phyloP scores from a whole-genome alignment of 2,113 vertebrate species.

The Nestor notabilis region DNA sequence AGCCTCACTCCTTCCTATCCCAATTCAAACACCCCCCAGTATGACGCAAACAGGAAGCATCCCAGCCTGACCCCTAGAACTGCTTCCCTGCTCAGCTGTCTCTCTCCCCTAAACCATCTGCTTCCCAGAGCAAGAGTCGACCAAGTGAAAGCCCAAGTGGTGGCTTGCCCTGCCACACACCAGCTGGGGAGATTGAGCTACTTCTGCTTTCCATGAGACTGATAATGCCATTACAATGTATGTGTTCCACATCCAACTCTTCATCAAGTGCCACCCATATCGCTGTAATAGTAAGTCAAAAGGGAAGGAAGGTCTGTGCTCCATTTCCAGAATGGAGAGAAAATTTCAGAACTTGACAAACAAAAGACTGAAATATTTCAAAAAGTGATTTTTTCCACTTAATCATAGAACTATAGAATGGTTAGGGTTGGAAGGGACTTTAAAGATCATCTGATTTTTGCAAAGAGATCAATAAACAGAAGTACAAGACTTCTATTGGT shows the following conservation, averaged over 20 bases:
- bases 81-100: not conserved
- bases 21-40: not conserved
- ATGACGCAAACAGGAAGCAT: accelerated
- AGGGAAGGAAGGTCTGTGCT: not conserved
- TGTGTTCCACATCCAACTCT: not conserved
- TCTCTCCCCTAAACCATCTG: not conserved
- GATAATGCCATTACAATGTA: not conserved
- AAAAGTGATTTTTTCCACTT: not conserved
- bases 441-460: not conserved
- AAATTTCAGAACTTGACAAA: not conserved
- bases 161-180: no score
- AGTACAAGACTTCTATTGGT: not conserved
- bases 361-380: not conserved
- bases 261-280: no score
- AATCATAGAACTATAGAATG: not conserved
- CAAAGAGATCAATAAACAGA: not conserved
- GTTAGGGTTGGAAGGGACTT: not conserved
- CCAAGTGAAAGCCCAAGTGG: not conserved
- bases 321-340: not conserved
- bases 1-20: not conserved
- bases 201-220: not conserved
- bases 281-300: not conserved
- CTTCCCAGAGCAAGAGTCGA: not conserved
- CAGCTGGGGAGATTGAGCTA: not conserved
- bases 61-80: not conserved